Evolutionary conservation across 2,797 vertebrate species (phyloP), one percentile per base, ranked within the genome.

Genomic region (Sciurus carolinensis): DNA sequence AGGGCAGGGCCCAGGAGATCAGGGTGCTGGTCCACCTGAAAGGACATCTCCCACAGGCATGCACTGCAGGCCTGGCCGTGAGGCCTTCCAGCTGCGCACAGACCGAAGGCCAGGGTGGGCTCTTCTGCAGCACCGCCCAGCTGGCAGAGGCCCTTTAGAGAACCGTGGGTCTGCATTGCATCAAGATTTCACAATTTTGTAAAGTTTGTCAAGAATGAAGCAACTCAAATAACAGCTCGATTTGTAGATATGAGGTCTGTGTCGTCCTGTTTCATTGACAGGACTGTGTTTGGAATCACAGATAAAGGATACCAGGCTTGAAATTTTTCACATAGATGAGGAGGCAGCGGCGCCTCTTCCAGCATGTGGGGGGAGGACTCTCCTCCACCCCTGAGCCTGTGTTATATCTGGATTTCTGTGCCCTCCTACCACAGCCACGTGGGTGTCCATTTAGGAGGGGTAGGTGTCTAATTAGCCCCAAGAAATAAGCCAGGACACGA

Each of bases 91-190:
- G 54, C n/a, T 59, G 62, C n/a, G 39, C 52, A 18, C 12, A 39
- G 30, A 26, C n/a, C 1, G 3, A 15, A 1, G 0, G 0, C 15
- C 13, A 8, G 2, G 0, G 7, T 18, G 18, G 26, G n/a, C 26
- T 59, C 59, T 42, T 20, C 80, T 7, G 0, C 0, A 11, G 18
- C 9, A 8, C 59, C 42, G 7, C 4, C 7, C 1, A 6, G 9
- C 7, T 50, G 79, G 28, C 22, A 44, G n/a, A 85, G 62, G 12
- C 39, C 59, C 1, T 0, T 1, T 12, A 20, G 54, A 82, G 47
- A 69, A 87, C 82, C 13, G 64, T 62, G 77, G n/a, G 2, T 87
- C 87, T 87, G 92, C 39, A 2, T 3, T 6, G 0, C 59, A n/a
- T 94, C 44, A 24, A 77, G 76, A 95, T 62, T 90, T 84, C 91